Percentiles rank a stretch among this genome's conserved stretches.
These are phyloP conservation scores for Tonatia bakeri DNA, from an alignment of 2,113 vertebrate species.

Conservation along the genomic window DNA sequence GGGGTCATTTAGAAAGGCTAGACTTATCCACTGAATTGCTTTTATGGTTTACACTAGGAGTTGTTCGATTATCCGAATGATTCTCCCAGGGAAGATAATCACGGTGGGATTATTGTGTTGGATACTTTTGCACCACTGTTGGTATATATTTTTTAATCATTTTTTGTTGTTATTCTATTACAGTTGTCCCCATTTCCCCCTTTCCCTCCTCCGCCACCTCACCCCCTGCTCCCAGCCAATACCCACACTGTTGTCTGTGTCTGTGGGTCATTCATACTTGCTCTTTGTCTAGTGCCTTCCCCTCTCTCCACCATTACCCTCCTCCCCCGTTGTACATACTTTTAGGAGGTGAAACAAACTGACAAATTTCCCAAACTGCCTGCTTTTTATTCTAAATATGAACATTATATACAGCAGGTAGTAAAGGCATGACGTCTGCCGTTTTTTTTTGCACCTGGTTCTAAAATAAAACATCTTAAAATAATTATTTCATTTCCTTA, in stretches of 20 bases:
- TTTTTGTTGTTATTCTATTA: no score
- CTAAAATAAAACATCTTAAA: slow-evolving; percentile 1
- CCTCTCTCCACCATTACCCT: no score
- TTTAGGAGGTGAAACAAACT: neutral
- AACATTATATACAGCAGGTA: neutral
- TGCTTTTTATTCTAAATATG: neutral
- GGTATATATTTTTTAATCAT: neutral
- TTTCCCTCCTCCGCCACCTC: no score
- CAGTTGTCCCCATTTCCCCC: no score
- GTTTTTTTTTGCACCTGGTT: neutral
- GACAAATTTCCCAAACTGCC: neutral
- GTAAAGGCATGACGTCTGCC: neutral
- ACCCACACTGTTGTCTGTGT: no score
- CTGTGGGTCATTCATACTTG: no score
- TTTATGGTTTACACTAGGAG: neutral
- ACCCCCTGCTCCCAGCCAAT: no score
- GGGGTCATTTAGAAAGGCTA: neutral
- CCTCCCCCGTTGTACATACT: neutral
- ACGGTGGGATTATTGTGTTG: neutral
- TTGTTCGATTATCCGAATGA: neutral
- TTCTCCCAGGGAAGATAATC: neutral
- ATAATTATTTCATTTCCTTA: neutral
- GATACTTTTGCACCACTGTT: neutral
- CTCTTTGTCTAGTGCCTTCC: no score
- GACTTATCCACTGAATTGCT: neutral